phyloP scores from a whole-genome alignment of 2,113 vertebrate species.

The Myotis davidii region DNA sequence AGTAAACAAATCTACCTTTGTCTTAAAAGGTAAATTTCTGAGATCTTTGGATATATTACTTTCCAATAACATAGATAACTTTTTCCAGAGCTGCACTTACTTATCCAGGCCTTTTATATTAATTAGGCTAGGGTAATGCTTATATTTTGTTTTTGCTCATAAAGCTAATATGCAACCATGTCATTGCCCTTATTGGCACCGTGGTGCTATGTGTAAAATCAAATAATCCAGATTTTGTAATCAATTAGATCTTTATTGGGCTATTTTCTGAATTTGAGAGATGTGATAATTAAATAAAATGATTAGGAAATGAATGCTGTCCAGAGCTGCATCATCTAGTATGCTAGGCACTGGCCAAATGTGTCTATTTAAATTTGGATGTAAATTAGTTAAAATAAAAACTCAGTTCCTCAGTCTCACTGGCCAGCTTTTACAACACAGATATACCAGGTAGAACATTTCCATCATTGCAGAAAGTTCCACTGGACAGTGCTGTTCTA shows the following conservation, averaged over 20 bases:
- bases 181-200: slow-evolving; percentile 27
- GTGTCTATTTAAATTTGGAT: slow-evolving; percentile 65
- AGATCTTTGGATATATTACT: neutral
- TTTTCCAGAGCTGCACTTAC: neutral
- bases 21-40: neutral
- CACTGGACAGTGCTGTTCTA: neutral
- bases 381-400: slow-evolving; percentile 64
- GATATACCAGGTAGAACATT: neutral
- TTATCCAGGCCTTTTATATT: slow-evolving; percentile 14
- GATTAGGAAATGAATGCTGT: slow-evolving; percentile 54
- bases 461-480: neutral
- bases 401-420: slow-evolving; percentile 19
- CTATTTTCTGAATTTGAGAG: slow-evolving; percentile 58
- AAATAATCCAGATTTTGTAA: slow-evolving; percentile 57
- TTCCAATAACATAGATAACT: neutral
- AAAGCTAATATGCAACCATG: slow-evolving; percentile 16
- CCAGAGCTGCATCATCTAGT: slow-evolving; percentile 14
- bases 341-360: slow-evolving; percentile 44
- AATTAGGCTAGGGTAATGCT: neutral
- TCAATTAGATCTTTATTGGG: slow-evolving; percentile 60
- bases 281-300: slow-evolving; percentile 63
- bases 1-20: neutral
- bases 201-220: slow-evolving; percentile 46
- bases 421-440: slow-evolving; percentile 12
- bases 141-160: slow-evolving; percentile 53